Conservation (phyloP, 2,797 vertebrate genomes). For the Babyrousa celebensis region DNA sequence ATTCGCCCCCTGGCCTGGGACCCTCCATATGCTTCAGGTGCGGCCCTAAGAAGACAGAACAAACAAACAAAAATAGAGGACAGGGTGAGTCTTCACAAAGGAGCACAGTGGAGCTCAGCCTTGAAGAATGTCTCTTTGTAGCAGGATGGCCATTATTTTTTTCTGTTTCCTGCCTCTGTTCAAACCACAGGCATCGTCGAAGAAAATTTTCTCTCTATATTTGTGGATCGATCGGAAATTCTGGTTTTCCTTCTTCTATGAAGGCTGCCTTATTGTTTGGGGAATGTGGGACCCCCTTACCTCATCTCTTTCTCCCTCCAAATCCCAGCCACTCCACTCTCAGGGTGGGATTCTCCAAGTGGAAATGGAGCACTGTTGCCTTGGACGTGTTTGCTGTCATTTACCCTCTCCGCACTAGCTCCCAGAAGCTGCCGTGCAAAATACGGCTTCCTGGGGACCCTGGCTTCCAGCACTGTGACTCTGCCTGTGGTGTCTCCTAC, state of each 20-base stretch:
- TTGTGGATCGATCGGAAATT: background rate
- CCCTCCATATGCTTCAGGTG: too few relatives aligned
- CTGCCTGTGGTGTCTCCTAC: background rate
- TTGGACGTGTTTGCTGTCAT: background rate
- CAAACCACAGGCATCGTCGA: background rate
- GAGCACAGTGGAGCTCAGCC: background rate
- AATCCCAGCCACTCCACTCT: background rate
- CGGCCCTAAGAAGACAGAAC: too few relatives aligned
- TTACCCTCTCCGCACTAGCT: background rate
- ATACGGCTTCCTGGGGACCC: conserved; percentile 38
- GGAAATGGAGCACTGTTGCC: background rate
- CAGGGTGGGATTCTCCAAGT: background rate
- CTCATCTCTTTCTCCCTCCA: background rate
- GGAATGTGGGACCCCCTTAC: background rate
- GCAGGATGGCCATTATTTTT: background rate
- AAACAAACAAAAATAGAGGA: too few relatives aligned
- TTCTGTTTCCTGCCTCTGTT: background rate
- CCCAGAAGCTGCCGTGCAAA: background rate
- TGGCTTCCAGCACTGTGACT: background rate
- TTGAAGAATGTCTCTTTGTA: background rate
- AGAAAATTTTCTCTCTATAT: background rate
- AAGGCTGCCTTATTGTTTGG: background rate
- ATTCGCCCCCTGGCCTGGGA: too few relatives aligned
- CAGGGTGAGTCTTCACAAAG: background rate
- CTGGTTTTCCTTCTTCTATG: background rate